Percentiles rank a stretch among this genome's conserved stretches.
These are phyloP conservation scores for Agelas oroides DNA, from an alignment of 37 sponge, comb jelly and placozoan species.

Conservation along the genomic window DNA sequence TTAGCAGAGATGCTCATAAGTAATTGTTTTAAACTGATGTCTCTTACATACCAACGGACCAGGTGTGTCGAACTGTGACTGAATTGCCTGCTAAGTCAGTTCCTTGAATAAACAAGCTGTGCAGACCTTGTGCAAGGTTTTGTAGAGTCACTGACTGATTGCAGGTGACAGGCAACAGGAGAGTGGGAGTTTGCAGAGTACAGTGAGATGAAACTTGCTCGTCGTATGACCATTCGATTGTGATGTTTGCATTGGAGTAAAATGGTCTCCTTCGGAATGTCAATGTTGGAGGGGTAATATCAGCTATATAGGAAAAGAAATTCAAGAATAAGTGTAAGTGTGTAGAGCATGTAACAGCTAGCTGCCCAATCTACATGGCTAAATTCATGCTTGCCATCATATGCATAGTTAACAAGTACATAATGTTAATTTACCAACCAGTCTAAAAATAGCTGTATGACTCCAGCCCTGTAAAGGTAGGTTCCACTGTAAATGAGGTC, in stretches of 20 bases:
- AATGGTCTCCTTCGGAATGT: not conserved
- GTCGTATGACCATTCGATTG: not conserved
- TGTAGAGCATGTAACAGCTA: too few relatives aligned
- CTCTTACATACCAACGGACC: not conserved
- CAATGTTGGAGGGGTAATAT: too few relatives aligned
- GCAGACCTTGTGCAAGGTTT: not conserved
- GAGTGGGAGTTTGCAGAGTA: not conserved
- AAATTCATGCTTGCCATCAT: too few relatives aligned
- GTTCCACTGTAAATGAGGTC: too few relatives aligned
- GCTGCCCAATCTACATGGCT: too few relatives aligned
- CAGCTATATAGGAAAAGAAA: not conserved
- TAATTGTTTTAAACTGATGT: not conserved
- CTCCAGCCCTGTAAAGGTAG: too few relatives aligned
- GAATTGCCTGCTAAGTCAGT: not conserved
- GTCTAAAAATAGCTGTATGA: too few relatives aligned
- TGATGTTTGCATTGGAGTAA: not conserved
- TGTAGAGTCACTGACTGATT: not conserved
- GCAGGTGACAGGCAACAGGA: too few relatives aligned
- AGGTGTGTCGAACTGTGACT: not conserved
- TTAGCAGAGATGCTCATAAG: too few relatives aligned
- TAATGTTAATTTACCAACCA: too few relatives aligned
- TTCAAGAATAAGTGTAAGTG: not conserved
- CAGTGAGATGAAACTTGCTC: not conserved
- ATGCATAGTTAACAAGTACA: too few relatives aligned
- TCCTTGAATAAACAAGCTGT: not conserved